Evolutionary conservation across 2,113 vertebrate species (phyloP).

Genomic region (Zosterops japonicus): DNA sequence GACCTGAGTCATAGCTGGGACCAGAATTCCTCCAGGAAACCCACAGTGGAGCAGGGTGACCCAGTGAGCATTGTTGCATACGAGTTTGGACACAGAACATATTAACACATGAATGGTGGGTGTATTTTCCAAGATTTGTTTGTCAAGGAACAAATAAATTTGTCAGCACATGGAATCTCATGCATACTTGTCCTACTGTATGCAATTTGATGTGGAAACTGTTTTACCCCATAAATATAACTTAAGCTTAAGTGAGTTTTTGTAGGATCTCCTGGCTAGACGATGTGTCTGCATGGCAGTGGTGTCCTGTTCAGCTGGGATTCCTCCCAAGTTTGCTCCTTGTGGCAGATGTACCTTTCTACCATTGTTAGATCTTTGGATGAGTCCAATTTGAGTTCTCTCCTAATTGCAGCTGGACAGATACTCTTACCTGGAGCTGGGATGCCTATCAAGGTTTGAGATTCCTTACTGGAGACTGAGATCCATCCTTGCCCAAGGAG

Average conservation of each 20-base stretch:
- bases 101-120: not conserved
- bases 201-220: accelerated
- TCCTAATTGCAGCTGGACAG: not conserved
- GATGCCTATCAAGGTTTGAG: not conserved
- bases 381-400: not conserved
- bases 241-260: not conserved
- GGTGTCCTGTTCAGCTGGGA: not conserved
- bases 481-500: not conserved
- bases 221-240: not conserved
- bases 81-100: not conserved
- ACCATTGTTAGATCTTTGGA: not conserved
- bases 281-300: accelerated
- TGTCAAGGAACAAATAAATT: not conserved
- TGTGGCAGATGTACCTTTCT: not conserved
- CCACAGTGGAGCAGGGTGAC: not conserved
- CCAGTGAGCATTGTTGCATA: accelerated
- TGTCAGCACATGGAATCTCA: not conserved
- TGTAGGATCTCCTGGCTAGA: not conserved
- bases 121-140: not conserved
- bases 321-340: not conserved
- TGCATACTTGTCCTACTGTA: too few species aligned
- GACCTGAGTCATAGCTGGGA: not conserved
- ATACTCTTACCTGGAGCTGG: not conserved
- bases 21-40: not conserved
- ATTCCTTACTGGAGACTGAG: not conserved